Base-by-base conservation (phyloP, 2,113 vertebrate genomes). In the Sitta europaea region DNA sequence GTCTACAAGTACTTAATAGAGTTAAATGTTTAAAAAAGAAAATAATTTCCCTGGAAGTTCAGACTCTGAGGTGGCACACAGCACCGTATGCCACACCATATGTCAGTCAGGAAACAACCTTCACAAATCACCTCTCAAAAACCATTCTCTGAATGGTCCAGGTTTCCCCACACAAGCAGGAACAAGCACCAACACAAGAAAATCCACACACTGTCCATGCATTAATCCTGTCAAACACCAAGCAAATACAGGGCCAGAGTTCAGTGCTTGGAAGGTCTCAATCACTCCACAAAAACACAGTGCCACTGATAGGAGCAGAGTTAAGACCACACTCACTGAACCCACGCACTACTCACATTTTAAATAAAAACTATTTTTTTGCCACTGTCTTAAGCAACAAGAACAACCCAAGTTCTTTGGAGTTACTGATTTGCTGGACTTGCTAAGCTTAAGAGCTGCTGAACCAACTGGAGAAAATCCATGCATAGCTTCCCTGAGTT, bases 31-130 rank as follows among this genome's bases (percentile, higher is more conserved):
- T 51, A 57, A 94, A 92, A 63, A 90, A 92, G 54, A 90, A 63
- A 78, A 67, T 43, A 1, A 45, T 40, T 71, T 85, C 53, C 90
- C 58, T 75, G 20, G 38, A 89, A 97, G 88, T 95, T 93, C 57
- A 72, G 92, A 10, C 85, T 70, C 81, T 2, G n/a, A 78, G 95
- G 96, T 96, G 95, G 95, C 91, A 96, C 95, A 96, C n/a, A 71
- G 92, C 93, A 78, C 95, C 95, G 33, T 96, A 86, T 96, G 96
- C 54, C 96, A 88, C 4, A 24, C 93, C 96, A 93, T 94, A 91
- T 96, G 95, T 62, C 92, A 84, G 92, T 87, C 90, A 96, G 96
- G 84, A 95, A 95, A 96, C 86, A 92, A 57, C 83, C 82, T 68
- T 31, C 47, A 35, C 54, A 82, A 91, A 70, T 25, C 89, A 65